These are phyloP conservation scores for Lutraria lutraria DNA, from an alignment of 2,888 invertebrate species.

Conservation along the genomic window DNA sequence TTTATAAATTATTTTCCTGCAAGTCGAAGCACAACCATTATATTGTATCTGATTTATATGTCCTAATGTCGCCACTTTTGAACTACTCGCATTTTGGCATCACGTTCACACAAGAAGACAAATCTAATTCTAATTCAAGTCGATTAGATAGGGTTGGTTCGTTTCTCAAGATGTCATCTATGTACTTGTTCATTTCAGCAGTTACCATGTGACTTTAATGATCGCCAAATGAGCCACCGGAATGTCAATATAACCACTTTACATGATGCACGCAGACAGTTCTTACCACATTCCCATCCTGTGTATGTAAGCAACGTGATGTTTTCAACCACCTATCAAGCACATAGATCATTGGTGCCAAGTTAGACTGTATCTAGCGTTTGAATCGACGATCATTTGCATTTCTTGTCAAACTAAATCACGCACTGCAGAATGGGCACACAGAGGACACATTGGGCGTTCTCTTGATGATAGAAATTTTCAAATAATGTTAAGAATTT, in stretches of 20 bases:
- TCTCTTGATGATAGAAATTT: no score
- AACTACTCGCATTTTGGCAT: no score
- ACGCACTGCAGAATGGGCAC: no score
- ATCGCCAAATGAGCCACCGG: neutral
- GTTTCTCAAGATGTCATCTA: slow-evolving; percentile 4
- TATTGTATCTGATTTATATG: neutral
- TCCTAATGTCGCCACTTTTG: neutral
- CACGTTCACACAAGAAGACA: neutral
- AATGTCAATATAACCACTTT: slow-evolving; percentile 20
- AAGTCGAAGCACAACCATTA: neutral
- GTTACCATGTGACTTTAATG: slow-evolving; percentile 2
- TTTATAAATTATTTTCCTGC: no score
- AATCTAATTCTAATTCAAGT: neutral
- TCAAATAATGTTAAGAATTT: no score
- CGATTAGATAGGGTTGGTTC: neutral
- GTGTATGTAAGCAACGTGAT: neutral
- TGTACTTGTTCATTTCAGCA: neutral
- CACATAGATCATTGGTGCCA: neutral
- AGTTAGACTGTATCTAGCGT: neutral
- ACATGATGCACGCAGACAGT: neutral
- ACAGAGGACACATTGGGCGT: no score
- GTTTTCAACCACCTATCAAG: neutral
- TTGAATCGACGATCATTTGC: neutral
- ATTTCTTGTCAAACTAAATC: neutral
- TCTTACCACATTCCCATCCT: neutral